phyloP scores from a whole-genome alignment of 2,797 vertebrate genomes.

The Sciurus vulgaris region DNA sequence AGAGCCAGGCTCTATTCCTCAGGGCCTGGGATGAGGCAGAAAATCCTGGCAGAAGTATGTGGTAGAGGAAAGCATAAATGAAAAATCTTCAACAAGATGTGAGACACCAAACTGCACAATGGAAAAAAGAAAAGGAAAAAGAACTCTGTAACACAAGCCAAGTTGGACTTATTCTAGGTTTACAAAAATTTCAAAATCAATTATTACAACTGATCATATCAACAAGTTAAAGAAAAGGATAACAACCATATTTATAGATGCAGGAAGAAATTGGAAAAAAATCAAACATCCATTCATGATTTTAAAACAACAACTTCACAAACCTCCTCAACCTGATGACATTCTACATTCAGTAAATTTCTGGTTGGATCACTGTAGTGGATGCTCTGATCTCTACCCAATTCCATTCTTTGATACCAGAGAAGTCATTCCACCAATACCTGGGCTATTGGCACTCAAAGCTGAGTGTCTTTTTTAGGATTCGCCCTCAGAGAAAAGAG shows the following conservation, averaged over 20 bases:
- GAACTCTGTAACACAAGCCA: not conserved
- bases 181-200: not conserved
- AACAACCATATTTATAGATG: not conserved
- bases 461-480: not conserved
- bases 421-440: not conserved
- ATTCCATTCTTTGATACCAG: not conserved
- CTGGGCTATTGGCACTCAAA: not conserved
- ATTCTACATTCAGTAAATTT: not conserved
- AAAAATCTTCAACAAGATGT: not conserved
- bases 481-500: not conserved
- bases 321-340: not conserved
- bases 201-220: not conserved
- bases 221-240: not conserved
- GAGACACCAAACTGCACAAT: not conserved
- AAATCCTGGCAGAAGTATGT: too few species aligned
- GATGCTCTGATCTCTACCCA: not conserved
- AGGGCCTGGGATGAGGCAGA: too few species aligned
- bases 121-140: not conserved
- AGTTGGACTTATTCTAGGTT: not conserved
- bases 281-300: not conserved
- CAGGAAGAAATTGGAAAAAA: not conserved
- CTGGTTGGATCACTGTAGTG: not conserved
- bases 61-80: not conserved
- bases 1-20: too few species aligned
- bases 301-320: not conserved